Evolutionary conservation across 2,797 vertebrate species (phyloP), one percentile per base, ranked within the genome.

Genomic region (Leptatherina wallacei): DNA sequence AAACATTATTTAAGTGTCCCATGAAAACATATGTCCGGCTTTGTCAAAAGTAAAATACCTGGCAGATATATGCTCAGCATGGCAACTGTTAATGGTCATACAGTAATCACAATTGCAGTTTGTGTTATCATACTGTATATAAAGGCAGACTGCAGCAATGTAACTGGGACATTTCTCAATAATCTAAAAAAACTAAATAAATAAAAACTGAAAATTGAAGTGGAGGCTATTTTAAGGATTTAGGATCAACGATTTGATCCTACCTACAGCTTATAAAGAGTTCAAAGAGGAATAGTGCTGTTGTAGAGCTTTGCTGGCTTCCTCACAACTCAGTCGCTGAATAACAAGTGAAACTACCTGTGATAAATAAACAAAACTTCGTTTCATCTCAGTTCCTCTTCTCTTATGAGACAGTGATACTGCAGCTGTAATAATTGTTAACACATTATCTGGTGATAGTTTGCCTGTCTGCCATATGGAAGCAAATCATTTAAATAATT

Each of bases 331-430:
- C 9, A 0, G 29, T 22, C 33, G 24, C n/a, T 29, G 29, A 2
- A 60, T 2, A 44, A 62, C 14, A 80, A 75, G 55, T 36, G 54
- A 72, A 8, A 56, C 47, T 47, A 70, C 55, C 65, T 66, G 38
- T 57, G 22, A 61, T 44, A 30, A 49, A 68, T 35, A 81, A 71
- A 54, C 44, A 36, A 61, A 73, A 64, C 36, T 35, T 57, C 9
- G n/a, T 27, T 35, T 69, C 14, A 30, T 51, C 24, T 75, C 58
- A 75, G 22, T 86, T 88, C 73, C 78, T 75, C 81, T 82, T 88
- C 54, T 33, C 58, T 38, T 38, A 63, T 30, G 63, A 54, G 42
- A 32, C 35, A 65, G 11, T n/a, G 57, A 64, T 20, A 44, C 11
- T 5, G 24, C 36, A 61, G 27, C 68, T 54, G 22, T 40, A 10